phyloP scores from a whole-genome alignment of 2,888 invertebrate genomes.

The Herminia tarsipennalis region DNA sequence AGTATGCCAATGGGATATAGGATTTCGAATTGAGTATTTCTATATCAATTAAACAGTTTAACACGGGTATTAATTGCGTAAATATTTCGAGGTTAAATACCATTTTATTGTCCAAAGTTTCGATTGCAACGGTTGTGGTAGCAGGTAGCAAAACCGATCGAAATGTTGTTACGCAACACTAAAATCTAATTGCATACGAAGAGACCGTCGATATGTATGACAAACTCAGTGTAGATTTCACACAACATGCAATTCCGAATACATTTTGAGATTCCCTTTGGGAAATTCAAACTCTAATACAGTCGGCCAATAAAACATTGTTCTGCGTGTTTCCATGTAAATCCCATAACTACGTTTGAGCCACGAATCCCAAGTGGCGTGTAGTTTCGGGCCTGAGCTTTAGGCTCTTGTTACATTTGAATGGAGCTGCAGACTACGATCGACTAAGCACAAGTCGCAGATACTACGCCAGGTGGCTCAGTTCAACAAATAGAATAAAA shows the following conservation, averaged over 20 bases:
- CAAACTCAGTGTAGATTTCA: too few relatives aligned
- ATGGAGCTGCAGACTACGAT: constrained; percentile 20
- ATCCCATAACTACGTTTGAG: constrained; percentile 72
- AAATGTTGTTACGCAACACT: too few relatives aligned
- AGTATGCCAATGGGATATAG: too few relatives aligned
- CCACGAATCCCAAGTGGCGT: constrained; percentile 57
- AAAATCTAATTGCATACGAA: too few relatives aligned
- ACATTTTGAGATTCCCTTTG: constrained; percentile 64
- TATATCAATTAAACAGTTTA: too few relatives aligned
- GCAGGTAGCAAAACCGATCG: too few relatives aligned
- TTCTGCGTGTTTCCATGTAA: constrained; percentile 73
- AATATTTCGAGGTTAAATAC: too few relatives aligned
- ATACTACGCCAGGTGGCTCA: constrained; percentile 1
- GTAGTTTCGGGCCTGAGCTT: constrained; percentile 51
- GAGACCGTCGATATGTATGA: too few relatives aligned
- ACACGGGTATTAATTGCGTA: too few relatives aligned
- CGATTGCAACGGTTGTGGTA: too few relatives aligned
- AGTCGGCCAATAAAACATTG: constrained; percentile 71
- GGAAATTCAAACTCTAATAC: constrained; percentile 77
- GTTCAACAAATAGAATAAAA: constrained; percentile 19
- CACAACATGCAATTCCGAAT: constrained; percentile 60
- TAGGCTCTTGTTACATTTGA: constrained; percentile 29
- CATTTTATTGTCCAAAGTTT: too few relatives aligned
- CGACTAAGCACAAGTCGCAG: constrained; percentile 16
- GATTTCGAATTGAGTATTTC: too few relatives aligned